phyloP scores from a whole-genome alignment of 2,888 invertebrate genomes.

The Drosophila gaucha region DNA sequence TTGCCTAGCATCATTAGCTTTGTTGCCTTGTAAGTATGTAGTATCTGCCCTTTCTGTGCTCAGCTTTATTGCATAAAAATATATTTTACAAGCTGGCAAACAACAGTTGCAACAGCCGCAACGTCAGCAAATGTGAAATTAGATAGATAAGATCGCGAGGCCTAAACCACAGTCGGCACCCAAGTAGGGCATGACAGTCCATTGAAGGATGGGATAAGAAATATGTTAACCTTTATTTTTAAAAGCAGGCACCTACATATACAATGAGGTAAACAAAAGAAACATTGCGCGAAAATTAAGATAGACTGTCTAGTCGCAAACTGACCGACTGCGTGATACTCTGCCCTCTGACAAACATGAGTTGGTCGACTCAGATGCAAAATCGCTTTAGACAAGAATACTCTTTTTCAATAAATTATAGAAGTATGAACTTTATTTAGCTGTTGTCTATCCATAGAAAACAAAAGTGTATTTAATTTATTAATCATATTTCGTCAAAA shows the following conservation, averaged over 20 bases:
- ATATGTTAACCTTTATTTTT: neutral
- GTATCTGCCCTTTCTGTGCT: conserved; percentile 3
- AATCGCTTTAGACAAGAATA: too few relatives aligned
- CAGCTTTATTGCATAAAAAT: conserved; percentile 28
- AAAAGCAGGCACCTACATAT: neutral
- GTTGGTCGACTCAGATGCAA: too few relatives aligned
- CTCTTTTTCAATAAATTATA: too few relatives aligned
- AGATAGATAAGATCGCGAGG: conserved; percentile 29
- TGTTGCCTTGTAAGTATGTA: too few relatives aligned
- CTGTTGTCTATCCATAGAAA: too few relatives aligned
- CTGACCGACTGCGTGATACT: too few relatives aligned
- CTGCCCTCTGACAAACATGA: too few relatives aligned
- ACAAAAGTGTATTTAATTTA: too few relatives aligned
- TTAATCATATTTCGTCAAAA: too few relatives aligned
- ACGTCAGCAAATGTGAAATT: conserved; percentile 22
- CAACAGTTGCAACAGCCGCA: conserved; percentile 47
- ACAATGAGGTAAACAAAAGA: too few relatives aligned
- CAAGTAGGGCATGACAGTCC: conserved; percentile 6
- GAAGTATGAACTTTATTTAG: too few relatives aligned
- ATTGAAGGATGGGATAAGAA: neutral
- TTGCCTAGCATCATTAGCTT: conserved; percentile 14
- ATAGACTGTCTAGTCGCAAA: too few relatives aligned
- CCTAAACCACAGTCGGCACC: neutral
- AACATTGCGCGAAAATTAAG: neutral
- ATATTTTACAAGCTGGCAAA: conserved; percentile 26